These are phyloP conservation scores for Varecia variegata DNA, from an alignment of 2,797 vertebrate species.

Conservation along the genomic window DNA sequence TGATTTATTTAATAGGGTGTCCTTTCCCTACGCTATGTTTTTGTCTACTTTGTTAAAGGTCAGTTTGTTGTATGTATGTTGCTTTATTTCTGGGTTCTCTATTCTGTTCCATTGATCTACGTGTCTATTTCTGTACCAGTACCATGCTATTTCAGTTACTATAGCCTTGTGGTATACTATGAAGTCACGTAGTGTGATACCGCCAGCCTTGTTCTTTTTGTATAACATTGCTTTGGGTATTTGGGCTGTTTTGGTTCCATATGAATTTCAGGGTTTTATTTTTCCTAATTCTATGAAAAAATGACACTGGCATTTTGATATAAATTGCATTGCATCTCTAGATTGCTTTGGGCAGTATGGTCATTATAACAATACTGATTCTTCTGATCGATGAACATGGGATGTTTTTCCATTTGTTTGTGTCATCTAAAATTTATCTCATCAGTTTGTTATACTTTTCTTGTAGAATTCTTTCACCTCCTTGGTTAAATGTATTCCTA, in stretches of 20 bases:
- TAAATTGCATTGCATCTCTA: neutral
- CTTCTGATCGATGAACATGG: neutral
- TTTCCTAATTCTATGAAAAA: neutral
- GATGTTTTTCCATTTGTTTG: neutral
- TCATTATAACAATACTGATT: neutral
- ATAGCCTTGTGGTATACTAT: neutral
- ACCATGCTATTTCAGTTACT: neutral
- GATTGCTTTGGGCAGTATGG: neutral
- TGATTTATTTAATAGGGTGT: neutral
- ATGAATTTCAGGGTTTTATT: neutral
- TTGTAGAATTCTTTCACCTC: neutral
- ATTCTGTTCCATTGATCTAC: neutral
- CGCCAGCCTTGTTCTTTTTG: neutral
- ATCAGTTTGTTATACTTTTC: neutral
- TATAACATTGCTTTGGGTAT: neutral
- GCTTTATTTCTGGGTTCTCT: neutral
- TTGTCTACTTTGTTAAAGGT: neutral
- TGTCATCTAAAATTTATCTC: neutral
- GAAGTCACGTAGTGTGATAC: neutral
- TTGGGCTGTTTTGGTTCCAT: neutral
- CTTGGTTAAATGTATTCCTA: neutral
- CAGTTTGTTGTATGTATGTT: neutral
- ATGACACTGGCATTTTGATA: neutral
- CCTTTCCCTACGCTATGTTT: neutral
- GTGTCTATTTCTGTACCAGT: neutral